Base-by-base conservation (phyloP, 2,888 invertebrate species). In the Cataglyphis rosenhaueri region DNA sequence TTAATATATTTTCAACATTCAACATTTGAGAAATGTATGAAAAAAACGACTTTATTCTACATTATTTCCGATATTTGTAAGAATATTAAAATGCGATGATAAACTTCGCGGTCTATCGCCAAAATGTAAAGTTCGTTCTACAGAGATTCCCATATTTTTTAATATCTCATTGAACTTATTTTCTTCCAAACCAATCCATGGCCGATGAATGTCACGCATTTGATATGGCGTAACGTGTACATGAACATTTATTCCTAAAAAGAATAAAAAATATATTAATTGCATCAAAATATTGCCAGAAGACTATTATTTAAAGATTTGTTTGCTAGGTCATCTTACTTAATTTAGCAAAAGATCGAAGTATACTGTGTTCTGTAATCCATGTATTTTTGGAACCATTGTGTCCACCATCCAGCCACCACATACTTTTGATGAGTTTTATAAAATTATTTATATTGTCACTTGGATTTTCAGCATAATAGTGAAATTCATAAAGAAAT, bases 151-250 rank as follows among this genome's bases (percentile, higher is more conserved):
- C 2, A 97, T 94, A 89, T 96, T 95, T 89, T 95, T 95, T 68
- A 98, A 95, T 88, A 96, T 95, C 38, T 96, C 95, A 0, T 96
- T 96, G 95, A 98, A 98, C 0, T 96, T 95, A 90, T 96, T 96
- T 94, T 98, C 98, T 94, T 98, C 98, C 87, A 96, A 96, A 18
- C 97, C 96, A 92, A 98, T 97, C 98, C 98, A 98, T 10, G 97
- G 97, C 79, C 98, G 95, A 41, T 96, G 95, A 84, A 96, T 96
- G 93, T 98, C 98, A 86, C 96, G 95, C 78, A 98, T 96, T 95
- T 98, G 98, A 95, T 98, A 98, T n/a, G 98, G 98, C 61, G 98
- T 97, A 81, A 98, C 97, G 95, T 98, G 98, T 57, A 98, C 96
- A 92, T 96, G 96, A 76, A 98, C 95, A 86, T 96, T 95, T 91